Evolutionary conservation across 2,888 invertebrate genomes (phyloP).

Genomic region (Caenorhabditis uteleia): DNA sequence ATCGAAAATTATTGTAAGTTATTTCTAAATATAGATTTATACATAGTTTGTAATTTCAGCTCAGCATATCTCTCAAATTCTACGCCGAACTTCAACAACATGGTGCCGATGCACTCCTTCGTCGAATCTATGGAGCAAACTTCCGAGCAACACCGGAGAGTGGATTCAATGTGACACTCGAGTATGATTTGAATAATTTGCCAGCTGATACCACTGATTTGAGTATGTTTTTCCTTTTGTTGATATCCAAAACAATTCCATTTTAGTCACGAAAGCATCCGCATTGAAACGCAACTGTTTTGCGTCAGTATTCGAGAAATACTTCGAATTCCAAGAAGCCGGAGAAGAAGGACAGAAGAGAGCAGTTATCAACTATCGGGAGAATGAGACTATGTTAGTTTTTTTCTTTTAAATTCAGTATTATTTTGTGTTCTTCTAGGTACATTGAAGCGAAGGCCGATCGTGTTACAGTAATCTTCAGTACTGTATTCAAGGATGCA

Average conservation of each 20-base stretch:
- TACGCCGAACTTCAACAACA: conserved; percentile 92
- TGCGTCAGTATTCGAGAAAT: conserved; percentile 98
- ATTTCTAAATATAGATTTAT: conserved; percentile 3
- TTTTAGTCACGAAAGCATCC: conserved; percentile 78
- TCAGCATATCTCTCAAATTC: conserved; percentile 97
- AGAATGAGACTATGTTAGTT: conserved; percentile 93
- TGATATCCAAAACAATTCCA: conserved; percentile 73
- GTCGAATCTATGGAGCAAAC: conserved; percentile 85
- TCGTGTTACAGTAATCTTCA: conserved; percentile 97
- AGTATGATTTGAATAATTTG: conserved; percentile 89
- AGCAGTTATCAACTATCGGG: conserved; percentile 96
- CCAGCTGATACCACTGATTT: conserved; percentile 80
- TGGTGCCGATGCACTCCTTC: conserved; percentile 94
- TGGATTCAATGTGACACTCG: conserved; percentile 91
- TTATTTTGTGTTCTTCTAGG: conserved; percentile 73
- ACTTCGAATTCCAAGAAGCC: conserved; percentile 89
- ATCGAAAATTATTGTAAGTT: conserved; percentile 91
- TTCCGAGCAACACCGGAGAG: conserved; percentile 84
- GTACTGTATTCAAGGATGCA: conserved; percentile 96
- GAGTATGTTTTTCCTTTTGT: conserved; percentile 68
- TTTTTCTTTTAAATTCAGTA: not conserved
- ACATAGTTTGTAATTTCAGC: conserved; percentile 71
- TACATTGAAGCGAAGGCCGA: conserved; percentile 98
- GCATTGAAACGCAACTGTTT: conserved; percentile 96
- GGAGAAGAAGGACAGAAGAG: conserved; percentile 88